phyloP scores from a whole-genome alignment of 2,797 vertebrate genomes.

The Steatocranus sp. region DNA sequence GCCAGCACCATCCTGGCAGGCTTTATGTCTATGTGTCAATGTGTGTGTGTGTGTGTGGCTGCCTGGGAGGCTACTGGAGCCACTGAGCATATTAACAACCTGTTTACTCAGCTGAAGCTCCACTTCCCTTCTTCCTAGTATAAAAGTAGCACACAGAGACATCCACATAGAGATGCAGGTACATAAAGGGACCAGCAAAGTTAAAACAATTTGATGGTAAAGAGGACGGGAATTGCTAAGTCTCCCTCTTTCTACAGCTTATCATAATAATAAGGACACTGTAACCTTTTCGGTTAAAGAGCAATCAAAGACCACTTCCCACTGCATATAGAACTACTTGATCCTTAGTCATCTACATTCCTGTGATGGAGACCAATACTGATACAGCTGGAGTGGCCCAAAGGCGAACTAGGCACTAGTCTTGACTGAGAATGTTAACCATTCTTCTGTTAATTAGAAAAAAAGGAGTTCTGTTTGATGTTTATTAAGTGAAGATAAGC shows the following conservation, averaged over 20 bases:
- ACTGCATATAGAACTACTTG: constrained; percentile 18
- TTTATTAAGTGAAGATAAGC: constrained; percentile 39
- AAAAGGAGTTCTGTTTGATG: constrained; percentile 17
- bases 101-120: constrained; percentile 77
- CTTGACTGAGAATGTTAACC: constrained; percentile 4
- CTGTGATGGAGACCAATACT: neutral
- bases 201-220: constrained; percentile 43
- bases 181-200: constrained; percentile 25
- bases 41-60: constrained; percentile 36
- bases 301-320: constrained; percentile 39
- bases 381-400: neutral
- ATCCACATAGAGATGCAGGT: constrained; percentile 23
- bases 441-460: constrained; percentile 21
- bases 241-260: constrained; percentile 47
- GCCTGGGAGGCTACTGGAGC: constrained; percentile 59
- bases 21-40: constrained; percentile 29
- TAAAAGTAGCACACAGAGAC: constrained; percentile 34
- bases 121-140: constrained; percentile 50
- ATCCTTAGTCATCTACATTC: constrained; percentile 41
- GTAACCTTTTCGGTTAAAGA: constrained; percentile 63
- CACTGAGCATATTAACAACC: constrained; percentile 78
- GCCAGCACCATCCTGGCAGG: constrained; percentile 40
- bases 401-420: constrained; percentile 18
- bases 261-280: constrained; percentile 70
- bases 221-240: constrained; percentile 20